Base-by-base conservation (phyloP, 2,113 vertebrate genomes). In the Orientallactaga bullata region DNA sequence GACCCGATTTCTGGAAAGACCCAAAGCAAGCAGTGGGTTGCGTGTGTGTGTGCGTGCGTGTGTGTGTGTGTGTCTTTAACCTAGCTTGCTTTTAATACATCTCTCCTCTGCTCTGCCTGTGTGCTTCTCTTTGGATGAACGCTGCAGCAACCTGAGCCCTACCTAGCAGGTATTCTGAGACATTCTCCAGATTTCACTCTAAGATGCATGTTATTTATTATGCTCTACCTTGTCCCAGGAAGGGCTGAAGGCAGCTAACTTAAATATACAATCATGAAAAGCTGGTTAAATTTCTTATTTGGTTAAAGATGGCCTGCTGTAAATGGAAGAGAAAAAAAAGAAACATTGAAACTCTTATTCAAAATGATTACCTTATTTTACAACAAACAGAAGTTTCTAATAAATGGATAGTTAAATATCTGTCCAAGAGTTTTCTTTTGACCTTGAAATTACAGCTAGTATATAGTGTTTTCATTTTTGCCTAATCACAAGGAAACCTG, bases 121-220 rank as follows among this genome's bases (percentile, higher is more conserved):
- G 47, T 18, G 15, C 26, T 15, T 68, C 42, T 84, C 91, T 39
- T 13, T 12, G 55, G 78, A 13, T n/a, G 30, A 76, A 72, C 32
- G 47, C 30, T 66, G 0, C 4, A 37, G 42, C 4, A 0, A n/a
- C 61, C 51, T 24, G 16, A 61, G 18, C 17, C n/a, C 63, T 35
- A 65, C 37, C 76, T 63, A 60, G 68, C 39, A 87, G 81, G 65
- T 17, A 90, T 16, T 5, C 71, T 26, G 68, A 80, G 66, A 91
- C 17, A 76, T 61, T 89, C 69, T 91, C 94, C 93, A 96, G 89
- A 82, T 71, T 88, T 87, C 79, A 80, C 32, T 85, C 76, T 60
- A 73, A 72, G 87, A 80, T 82, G 37, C 28, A 21, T 26, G 28
- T 71, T 89, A 79, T 65, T 96, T 82, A 90, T 92, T 51, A 30